Evolutionary conservation across 2,113 vertebrate genomes (phyloP).

Genomic region (Xiphophorus maculatus): DNA sequence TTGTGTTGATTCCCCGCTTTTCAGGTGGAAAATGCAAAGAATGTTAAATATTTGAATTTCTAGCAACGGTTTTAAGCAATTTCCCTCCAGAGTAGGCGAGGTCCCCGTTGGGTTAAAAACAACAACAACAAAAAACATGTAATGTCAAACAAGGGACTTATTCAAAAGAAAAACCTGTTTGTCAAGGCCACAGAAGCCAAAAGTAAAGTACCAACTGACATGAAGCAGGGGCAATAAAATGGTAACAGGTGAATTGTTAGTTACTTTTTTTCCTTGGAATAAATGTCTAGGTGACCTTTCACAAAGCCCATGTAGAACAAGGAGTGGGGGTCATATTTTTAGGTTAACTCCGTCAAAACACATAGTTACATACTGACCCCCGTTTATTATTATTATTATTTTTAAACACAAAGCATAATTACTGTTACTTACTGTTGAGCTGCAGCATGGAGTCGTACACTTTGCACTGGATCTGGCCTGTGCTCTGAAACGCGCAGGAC

Average conservation of each 20-base stretch:
- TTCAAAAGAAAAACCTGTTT: conserved; percentile 43
- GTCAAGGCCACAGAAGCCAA: neutral
- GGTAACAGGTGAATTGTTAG: no score
- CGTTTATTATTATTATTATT: no score
- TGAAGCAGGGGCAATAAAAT: no score
- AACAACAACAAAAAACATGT: neutral
- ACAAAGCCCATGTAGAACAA: neutral
- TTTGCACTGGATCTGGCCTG: conserved; percentile 87
- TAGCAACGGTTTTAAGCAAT: neutral
- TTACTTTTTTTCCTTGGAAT: no score
- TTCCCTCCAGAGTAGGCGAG: neutral
- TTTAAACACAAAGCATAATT: no score
- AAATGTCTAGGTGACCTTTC: neutral
- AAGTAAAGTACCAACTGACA: neutral
- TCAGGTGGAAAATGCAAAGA: neutral
- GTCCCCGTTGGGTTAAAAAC: no score
- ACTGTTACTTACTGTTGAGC: conserved; percentile 78
- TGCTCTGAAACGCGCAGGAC: conserved; percentile 87
- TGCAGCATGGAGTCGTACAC: conserved; percentile 88
- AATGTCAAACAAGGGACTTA: neutral
- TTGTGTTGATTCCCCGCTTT: neutral
- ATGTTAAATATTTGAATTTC: neutral
- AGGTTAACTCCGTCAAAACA: no score
- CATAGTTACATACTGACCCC: no score
- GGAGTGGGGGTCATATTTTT: no score